These are phyloP conservation scores for Timema cristinae DNA, from an alignment of 2,888 invertebrate genomes.

Conservation along the genomic window DNA sequence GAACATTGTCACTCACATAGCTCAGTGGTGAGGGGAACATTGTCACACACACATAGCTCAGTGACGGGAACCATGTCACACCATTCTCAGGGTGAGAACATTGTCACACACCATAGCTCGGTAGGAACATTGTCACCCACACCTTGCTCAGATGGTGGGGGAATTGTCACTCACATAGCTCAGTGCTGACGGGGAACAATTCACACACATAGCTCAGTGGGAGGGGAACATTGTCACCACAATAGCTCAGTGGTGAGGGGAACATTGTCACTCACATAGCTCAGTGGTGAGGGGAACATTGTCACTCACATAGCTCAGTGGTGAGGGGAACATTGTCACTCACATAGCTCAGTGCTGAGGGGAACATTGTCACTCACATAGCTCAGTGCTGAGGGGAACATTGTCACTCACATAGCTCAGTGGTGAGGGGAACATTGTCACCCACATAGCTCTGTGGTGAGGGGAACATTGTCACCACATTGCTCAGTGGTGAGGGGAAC, in stretches of 20 bases:
- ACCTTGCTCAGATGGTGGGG: no score
- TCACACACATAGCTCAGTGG: neutral
- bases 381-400: no score
- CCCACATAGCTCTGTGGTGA: neutral
- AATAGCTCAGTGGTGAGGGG: neutral
- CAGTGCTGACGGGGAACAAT: no score
- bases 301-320: neutral
- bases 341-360: neutral
- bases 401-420: neutral
- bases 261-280: neutral
- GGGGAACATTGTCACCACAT: no score
- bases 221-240: no score
- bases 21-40: no score
- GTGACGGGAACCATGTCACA: no score
- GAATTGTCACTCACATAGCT: neutral
- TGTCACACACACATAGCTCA: neutral
- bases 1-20: neutral
- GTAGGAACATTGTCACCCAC: neutral
- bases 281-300: no score
- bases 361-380: neutral
- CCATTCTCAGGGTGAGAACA: no score
- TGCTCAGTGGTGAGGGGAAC: no score
- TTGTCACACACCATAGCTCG: neutral
- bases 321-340: neutral
- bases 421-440: neutral